Percentiles rank a stretch among this genome's conserved stretches.
Evolutionary conservation across 2,797 vertebrate species (phyloP).

Genomic region (Trachurus trachurus): DNA sequence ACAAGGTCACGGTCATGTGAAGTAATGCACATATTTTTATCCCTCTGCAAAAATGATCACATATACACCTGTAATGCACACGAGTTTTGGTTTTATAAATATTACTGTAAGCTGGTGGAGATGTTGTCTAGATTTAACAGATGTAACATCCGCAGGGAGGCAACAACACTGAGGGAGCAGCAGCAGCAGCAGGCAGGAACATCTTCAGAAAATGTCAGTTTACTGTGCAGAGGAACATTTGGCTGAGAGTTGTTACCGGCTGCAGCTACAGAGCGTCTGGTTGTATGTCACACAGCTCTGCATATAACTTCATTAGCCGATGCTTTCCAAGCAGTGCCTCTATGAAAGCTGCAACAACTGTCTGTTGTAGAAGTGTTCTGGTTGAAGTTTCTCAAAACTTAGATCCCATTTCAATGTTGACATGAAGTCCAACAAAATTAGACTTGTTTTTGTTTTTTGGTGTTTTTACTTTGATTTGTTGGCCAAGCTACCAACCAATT

Average conservation of each 20-base stretch:
- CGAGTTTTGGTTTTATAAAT: neutral
- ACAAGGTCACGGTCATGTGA: conserved; percentile 2
- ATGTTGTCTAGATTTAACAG: conserved; percentile 1
- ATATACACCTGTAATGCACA: neutral
- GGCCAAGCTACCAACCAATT: neutral
- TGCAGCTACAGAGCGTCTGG: conserved; percentile 7
- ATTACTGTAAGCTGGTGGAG: conserved; percentile 3
- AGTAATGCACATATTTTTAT: neutral
- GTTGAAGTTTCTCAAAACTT: neutral
- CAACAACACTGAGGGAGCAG: neutral
- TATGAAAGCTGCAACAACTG: neutral
- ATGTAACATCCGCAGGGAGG: conserved; percentile 22
- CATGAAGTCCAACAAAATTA: neutral
- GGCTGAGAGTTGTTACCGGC: neutral
- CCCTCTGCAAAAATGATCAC: conserved; percentile 1
- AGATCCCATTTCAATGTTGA: neutral
- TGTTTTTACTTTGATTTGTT: neutral
- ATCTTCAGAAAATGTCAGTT: neutral
- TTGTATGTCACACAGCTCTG: neutral
- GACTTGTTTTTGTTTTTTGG: neutral
- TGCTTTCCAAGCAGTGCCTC: conserved; percentile 1
- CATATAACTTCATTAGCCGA: neutral
- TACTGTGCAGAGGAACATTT: conserved; percentile 5
- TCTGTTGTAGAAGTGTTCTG: neutral
- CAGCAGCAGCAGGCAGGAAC: neutral